These are phyloP conservation scores for Scaptomyza flava DNA, from an alignment of 2,888 invertebrate species.

Conservation along the genomic window DNA sequence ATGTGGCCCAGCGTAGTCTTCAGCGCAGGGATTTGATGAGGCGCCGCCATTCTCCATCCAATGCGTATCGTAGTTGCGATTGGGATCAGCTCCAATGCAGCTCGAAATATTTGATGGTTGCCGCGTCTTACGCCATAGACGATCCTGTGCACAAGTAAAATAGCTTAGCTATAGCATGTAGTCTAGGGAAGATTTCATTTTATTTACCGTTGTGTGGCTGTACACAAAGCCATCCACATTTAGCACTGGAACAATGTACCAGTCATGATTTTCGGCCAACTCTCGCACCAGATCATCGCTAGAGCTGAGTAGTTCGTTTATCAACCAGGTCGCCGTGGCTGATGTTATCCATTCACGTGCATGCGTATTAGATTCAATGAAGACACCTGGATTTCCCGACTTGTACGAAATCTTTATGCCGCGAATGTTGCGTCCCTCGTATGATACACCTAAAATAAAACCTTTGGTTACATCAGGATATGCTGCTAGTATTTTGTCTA, in stretches of 20 bases:
- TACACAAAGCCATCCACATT: constrained; percentile 91
- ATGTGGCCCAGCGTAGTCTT: constrained; percentile 85
- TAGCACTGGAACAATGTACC: constrained; percentile 89
- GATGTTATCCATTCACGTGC: constrained; percentile 90
- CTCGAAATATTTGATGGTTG: constrained; percentile 77
- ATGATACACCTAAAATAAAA: constrained; percentile 86
- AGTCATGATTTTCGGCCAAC: constrained; percentile 88
- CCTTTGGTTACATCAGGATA: constrained; percentile 85
- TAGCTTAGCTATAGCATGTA: background rate
- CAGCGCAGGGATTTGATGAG: constrained; percentile 82
- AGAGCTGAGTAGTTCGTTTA: constrained; percentile 89
- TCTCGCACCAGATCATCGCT: constrained; percentile 85
- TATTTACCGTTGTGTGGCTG: constrained; percentile 86
- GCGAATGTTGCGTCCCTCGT: constrained; percentile 86
- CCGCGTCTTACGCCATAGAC: constrained; percentile 88
- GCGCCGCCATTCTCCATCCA: constrained; percentile 84
- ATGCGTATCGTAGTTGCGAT: constrained; percentile 77
- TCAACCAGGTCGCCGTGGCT: constrained; percentile 88
- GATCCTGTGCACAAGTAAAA: constrained; percentile 79
- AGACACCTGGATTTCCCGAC: constrained; percentile 85
- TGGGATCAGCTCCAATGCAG: constrained; percentile 81
- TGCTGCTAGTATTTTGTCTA: constrained; percentile 84
- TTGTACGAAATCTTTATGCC: constrained; percentile 85
- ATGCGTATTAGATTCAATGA: constrained; percentile 88
- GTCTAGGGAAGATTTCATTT: fast-evolving